Percentiles rank a stretch among this genome's conserved stretches.
These are phyloP conservation scores for Eulacestoma nigropectus DNA, from an alignment of 2,113 vertebrate genomes.

Conservation along the genomic window DNA sequence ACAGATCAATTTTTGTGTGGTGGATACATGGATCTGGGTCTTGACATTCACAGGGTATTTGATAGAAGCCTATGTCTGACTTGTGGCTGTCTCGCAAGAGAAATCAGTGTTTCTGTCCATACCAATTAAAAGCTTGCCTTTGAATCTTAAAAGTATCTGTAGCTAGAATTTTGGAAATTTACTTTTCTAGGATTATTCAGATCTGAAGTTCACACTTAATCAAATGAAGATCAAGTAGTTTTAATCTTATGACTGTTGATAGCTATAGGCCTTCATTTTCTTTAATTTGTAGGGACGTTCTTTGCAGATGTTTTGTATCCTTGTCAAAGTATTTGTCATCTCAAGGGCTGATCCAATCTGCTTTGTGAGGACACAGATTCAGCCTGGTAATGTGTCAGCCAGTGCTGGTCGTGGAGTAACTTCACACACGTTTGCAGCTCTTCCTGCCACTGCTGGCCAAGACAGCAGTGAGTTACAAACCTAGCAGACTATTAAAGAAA, in stretches of 20 bases:
- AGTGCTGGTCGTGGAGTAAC: not conserved
- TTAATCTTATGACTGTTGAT: not conserved
- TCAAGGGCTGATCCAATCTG: not conserved
- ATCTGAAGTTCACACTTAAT: not conserved
- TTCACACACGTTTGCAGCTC: not conserved
- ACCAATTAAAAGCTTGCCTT: not conserved
- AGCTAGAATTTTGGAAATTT: not conserved
- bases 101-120: not conserved
- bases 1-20: not conserved
- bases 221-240: not conserved
- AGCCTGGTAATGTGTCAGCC: not conserved
- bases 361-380: not conserved
- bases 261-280: not conserved
- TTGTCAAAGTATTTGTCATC: not conserved
- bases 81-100: not conserved
- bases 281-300: not conserved
- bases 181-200: not conserved
- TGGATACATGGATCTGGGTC: not conserved
- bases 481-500: not conserved
- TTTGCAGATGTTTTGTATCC: not conserved
- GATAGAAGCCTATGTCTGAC: not conserved
- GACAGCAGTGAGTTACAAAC: not conserved
- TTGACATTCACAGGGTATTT: accelerated
- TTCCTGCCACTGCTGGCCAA: not conserved
- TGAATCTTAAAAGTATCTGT: not conserved